phyloP scores from a whole-genome alignment of 2,888 invertebrate genomes.

The Chelonus formosanus region DNA sequence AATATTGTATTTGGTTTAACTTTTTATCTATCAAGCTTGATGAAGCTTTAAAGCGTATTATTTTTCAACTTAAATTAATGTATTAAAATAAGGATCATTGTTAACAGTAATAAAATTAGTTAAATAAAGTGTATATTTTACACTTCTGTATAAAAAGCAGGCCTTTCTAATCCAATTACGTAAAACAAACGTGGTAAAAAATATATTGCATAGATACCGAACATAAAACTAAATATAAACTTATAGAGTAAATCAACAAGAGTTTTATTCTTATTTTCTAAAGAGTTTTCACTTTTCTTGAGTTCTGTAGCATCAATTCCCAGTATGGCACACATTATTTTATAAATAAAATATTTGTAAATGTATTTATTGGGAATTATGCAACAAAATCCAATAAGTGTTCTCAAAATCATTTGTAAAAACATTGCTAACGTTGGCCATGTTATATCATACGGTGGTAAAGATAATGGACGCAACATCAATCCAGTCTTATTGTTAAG shows the following conservation, averaged over 20 bases:
- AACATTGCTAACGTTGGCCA: constrained; percentile 82
- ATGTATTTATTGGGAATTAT: constrained; percentile 75
- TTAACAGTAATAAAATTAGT: too few species aligned
- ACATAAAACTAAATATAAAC: constrained; percentile 81
- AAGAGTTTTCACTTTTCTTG: constrained; percentile 72
- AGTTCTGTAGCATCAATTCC: constrained; percentile 74
- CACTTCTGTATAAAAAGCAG: constrained; percentile 83
- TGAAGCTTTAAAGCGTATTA: too few species aligned
- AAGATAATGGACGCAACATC: constrained; percentile 69
- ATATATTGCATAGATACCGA: constrained; percentile 82
- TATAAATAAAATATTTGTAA: constrained; percentile 76
- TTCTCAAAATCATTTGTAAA: constrained; percentile 74
- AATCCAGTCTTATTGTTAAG: constrained; percentile 83
- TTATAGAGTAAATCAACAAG: constrained; percentile 85
- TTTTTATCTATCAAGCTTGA: too few species aligned
- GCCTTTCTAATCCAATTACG: constrained; percentile 79
- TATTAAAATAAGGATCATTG: too few species aligned
- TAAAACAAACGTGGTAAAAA: constrained; percentile 81
- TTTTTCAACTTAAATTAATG: too few species aligned
- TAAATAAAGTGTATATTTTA: too few species aligned
- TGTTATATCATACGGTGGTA: constrained; percentile 79
- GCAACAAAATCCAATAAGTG: constrained; percentile 79
- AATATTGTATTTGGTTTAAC: too few species aligned
- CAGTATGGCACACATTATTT: constrained; percentile 75
- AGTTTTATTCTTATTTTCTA: constrained; percentile 76